Evolutionary conservation across 1,140 invertebrate species (phyloP).

Genomic region (Dufourea novaeangliae): DNA sequence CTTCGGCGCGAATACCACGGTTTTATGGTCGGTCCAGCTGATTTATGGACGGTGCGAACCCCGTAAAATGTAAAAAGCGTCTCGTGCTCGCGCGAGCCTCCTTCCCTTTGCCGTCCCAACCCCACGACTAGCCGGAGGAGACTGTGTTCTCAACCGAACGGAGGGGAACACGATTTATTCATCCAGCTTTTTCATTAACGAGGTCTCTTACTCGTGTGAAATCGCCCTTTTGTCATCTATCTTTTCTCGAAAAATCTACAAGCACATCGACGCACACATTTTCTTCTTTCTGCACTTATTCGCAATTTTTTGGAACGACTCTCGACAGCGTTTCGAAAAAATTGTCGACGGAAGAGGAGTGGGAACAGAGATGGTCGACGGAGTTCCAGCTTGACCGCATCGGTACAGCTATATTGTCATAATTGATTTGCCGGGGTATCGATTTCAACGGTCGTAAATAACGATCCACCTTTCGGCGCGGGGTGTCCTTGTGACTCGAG

Average conservation of each 20-base stretch:
- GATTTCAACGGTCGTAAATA: constrained; percentile 79
- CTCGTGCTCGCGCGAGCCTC: constrained; percentile 39
- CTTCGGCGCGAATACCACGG: constrained; percentile 57
- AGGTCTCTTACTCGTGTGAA: too few species aligned
- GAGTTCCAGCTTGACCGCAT: not conserved
- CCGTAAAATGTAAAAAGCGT: constrained; percentile 71
- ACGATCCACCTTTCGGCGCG: constrained; percentile 67
- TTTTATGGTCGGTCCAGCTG: constrained; percentile 73
- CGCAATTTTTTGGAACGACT: too few species aligned
- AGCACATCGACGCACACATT: too few species aligned
- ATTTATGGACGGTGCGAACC: constrained; percentile 75
- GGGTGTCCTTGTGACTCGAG: constrained; percentile 56
- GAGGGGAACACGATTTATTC: not conserved
- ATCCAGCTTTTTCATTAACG: constrained; percentile 2
- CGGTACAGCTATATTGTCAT: constrained; percentile 66
- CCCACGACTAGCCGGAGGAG: not conserved
- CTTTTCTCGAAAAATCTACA: too few species aligned
- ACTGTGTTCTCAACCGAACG: not conserved
- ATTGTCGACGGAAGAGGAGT: too few species aligned
- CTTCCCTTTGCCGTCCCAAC: not conserved
- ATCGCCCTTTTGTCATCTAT: too few species aligned
- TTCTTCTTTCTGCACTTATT: too few species aligned
- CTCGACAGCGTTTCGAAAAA: too few species aligned
- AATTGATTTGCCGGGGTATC: constrained; percentile 75
- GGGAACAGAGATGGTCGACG: too few species aligned